Evolutionary conservation across 1,140 invertebrate genomes (phyloP).

Genomic region (Agrypnia vestita): DNA sequence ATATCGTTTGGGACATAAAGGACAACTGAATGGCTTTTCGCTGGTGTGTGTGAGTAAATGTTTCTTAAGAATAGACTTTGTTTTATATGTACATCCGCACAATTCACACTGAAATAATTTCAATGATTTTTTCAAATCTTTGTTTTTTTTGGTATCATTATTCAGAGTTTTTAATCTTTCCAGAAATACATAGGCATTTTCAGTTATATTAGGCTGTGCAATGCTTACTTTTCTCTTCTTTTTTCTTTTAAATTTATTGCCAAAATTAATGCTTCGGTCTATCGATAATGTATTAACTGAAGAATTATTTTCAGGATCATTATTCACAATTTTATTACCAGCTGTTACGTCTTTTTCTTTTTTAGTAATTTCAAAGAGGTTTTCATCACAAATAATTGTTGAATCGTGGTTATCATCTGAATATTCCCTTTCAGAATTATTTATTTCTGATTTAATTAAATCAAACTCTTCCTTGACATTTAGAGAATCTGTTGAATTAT

Average conservation of each 20-base stretch:
- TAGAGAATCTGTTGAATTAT: not conserved
- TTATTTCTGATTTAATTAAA: constrained; percentile 35
- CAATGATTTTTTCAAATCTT: not conserved
- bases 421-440: constrained; percentile 36
- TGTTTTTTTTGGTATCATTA: constrained; percentile 3
- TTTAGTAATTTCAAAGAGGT: not conserved
- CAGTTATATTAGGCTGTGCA: not conserved
- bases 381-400: not conserved
- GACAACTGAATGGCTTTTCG: constrained; percentile 61
- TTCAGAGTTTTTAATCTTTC: constrained; percentile 1
- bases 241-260: not conserved
- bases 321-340: constrained; percentile 7
- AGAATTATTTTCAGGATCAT: not conserved
- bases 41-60: constrained; percentile 74
- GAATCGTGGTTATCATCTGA: constrained; percentile 24
- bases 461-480: not conserved
- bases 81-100: constrained; percentile 75
- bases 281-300: not conserved
- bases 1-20: constrained; percentile 62
- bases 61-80: constrained; percentile 71
- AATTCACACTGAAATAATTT: constrained; percentile 62
- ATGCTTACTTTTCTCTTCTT: constrained; percentile 4
- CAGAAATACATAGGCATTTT: not conserved
- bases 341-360: not conserved
- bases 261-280: not conserved